Conservation (phyloP, 2,113 vertebrate genomes). For the Eubucco bourcierii region DNA sequence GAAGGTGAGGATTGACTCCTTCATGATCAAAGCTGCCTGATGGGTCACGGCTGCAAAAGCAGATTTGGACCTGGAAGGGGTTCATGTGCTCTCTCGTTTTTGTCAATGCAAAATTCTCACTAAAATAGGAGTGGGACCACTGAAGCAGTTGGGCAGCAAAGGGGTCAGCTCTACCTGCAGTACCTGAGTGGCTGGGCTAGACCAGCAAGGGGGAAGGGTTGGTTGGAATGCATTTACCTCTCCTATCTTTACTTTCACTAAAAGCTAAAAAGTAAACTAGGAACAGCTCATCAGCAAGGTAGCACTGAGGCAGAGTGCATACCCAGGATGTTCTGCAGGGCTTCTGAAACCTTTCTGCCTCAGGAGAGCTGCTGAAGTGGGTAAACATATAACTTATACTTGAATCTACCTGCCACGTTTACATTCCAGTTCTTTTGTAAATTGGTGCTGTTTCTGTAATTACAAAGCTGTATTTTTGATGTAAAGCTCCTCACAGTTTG, state of each 20-base stretch:
- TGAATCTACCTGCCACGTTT: constrained; percentile 83
- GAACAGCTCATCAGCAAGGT: neutral
- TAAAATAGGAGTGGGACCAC: neutral
- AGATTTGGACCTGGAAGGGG: neutral
- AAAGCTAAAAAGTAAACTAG: constrained; percentile 4
- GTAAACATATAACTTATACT: constrained; percentile 77
- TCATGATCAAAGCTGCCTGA: neutral
- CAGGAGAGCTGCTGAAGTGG: constrained; percentile 63
- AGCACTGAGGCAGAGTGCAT: constrained; percentile 44
- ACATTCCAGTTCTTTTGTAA: constrained; percentile 79
- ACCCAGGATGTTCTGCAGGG: constrained; percentile 37
- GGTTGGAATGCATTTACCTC: neutral
- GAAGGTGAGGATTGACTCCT: neutral
- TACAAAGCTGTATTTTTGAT: constrained; percentile 74
- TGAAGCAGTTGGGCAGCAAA: rapidly evolving
- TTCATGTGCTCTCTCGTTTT: neutral
- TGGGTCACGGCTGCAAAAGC: neutral
- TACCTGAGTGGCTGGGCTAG: neutral
- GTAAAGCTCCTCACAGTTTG: constrained; percentile 80
- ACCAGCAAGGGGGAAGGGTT: neutral
- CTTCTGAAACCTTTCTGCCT: constrained; percentile 69
- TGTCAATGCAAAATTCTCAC: constrained; percentile 18
- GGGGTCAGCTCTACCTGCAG: neutral
- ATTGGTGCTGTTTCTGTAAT: constrained; percentile 81
- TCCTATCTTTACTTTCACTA: neutral